Evolutionary conservation across 2,797 vertebrate species (phyloP).

Genomic region (Odontamblyopus lacepedii): DNA sequence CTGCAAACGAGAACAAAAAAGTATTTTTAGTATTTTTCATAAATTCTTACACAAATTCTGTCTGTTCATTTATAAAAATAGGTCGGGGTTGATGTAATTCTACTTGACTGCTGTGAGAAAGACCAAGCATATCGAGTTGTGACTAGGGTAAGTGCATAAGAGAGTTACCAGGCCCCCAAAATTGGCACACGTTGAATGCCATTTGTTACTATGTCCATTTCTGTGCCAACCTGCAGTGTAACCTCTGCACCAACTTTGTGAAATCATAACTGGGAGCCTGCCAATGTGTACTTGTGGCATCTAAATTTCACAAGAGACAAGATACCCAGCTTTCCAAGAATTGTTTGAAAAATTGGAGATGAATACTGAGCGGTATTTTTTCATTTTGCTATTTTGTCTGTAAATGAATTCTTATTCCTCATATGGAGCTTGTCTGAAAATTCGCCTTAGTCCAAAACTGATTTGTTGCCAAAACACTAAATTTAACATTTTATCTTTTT

Average conservation of each 20-base stretch:
- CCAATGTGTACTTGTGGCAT: neutral
- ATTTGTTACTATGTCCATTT: neutral
- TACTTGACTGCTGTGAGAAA: neutral
- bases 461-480: too few relatives aligned
- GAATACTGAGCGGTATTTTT: too few relatives aligned
- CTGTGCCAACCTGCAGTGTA: neutral
- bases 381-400: too few relatives aligned
- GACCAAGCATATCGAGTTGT: neutral
- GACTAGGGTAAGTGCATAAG: neutral
- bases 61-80: neutral
- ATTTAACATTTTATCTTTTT: too few relatives aligned
- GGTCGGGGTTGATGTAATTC: neutral
- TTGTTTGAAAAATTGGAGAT: too few relatives aligned
- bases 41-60: neutral
- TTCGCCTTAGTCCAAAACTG: too few relatives aligned
- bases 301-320: neutral
- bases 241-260: neutral
- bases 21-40: neutral
- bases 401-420: too few relatives aligned
- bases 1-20: conserved; percentile 66
- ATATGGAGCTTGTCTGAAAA: too few relatives aligned
- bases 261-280: neutral
- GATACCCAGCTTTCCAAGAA: too few relatives aligned
- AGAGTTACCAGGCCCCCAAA: neutral
- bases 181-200: neutral